These are phyloP conservation scores for Enhydra lutris DNA, from an alignment of 2,113 vertebrate genomes.

Conservation along the genomic window DNA sequence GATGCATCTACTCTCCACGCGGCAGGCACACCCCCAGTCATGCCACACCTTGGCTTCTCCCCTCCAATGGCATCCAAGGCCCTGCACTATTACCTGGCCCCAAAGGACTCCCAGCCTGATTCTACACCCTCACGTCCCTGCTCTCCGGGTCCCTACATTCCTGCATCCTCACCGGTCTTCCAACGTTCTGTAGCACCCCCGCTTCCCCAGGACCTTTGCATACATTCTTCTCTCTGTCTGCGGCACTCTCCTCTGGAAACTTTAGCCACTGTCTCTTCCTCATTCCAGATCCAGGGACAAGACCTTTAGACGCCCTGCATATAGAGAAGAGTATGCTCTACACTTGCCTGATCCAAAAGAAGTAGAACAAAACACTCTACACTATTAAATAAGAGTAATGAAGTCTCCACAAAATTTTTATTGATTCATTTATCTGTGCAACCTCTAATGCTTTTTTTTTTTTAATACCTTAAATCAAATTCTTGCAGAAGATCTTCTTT, in stretches of 20 bases:
- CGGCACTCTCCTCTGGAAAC: background rate
- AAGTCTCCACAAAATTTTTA: background rate
- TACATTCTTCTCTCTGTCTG: background rate
- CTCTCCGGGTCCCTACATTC: background rate
- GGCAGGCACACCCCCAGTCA: background rate
- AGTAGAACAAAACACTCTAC: background rate
- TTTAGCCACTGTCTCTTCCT: background rate
- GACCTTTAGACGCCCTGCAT: background rate
- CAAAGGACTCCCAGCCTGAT: background rate
- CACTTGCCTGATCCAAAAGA: background rate
- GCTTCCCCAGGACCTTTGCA: background rate
- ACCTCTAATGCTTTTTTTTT: background rate
- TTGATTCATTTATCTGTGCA: background rate
- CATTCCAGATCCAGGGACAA: background rate
- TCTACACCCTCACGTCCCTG: background rate
- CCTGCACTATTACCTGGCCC: background rate
- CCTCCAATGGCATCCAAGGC: background rate
- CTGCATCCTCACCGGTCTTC: background rate
- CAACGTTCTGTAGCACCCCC: accelerated
- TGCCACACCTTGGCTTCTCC: background rate
- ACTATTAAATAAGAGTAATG: background rate
- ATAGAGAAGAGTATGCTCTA: background rate
- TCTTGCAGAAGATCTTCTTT: background rate
- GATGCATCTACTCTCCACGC: background rate
- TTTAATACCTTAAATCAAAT: background rate